Evolutionary conservation across 2,113 vertebrate species (phyloP), one percentile per base, ranked within the genome.

Genomic region (Labeo catla): DNA sequence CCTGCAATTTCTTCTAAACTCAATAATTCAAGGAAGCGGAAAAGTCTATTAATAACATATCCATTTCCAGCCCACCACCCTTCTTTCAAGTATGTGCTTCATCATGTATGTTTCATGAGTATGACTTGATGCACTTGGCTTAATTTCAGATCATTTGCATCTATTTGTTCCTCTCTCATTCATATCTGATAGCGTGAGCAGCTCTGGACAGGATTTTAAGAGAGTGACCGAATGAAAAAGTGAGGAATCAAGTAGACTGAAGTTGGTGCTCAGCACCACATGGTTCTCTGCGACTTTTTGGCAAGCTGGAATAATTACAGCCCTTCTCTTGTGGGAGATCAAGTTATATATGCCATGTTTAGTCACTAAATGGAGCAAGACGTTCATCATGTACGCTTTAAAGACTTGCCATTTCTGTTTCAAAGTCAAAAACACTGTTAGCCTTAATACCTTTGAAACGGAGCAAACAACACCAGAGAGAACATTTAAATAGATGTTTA

Each of bases 261-360:
- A 80, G 34, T 45, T 80, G 77, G 36, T 49, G 21, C 34, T 45
- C 12, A 76, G 73, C 59, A 84, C 78, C 85, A 84, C 84, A 86
- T 83, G 61, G 66, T 65, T 83, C 39, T 84, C 34, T 50, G 63
- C 81, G 74, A 8, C 16, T 88, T 86, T 87, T 88, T 85, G 39
- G n/a, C 85, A 76, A 74, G 80, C 87, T 80, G 45, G 8, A 84
- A 59, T 84, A 89, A 90, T 89, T 89, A 90, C 78, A 90, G 84
- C 80, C 84, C 74, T 81, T 87, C 84, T 87, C 73, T 84, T 88
- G 61, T 52, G 83, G 84, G 81, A 87, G 28, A 86, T 81, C 74
- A 63, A 80, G 86, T 72, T 83, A 84, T 89, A 89, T 63, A 87
- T 89, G 89, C 83, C 87, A 89, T 84, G 76, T 77, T 83, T 65